phyloP scores from a whole-genome alignment of 2,113 vertebrate genomes.

The Thryonomys swinderianus region DNA sequence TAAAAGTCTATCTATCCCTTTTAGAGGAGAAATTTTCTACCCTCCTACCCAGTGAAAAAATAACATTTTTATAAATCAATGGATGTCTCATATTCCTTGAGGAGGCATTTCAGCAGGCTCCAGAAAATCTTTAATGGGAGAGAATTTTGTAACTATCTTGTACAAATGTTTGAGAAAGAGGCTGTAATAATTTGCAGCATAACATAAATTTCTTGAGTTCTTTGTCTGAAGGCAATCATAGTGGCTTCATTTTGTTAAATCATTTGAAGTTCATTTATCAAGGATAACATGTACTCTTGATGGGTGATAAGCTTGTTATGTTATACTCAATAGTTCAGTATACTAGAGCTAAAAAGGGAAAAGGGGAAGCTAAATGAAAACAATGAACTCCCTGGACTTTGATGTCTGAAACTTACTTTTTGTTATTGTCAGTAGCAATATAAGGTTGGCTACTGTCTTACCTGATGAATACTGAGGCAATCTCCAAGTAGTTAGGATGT shows the following conservation, averaged over 20 bases:
- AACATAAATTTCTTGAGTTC: slow-evolving; percentile 25
- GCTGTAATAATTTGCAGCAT: not conserved
- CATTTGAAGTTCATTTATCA: slow-evolving; percentile 45
- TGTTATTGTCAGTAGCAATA: not conserved
- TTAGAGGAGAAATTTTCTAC: not conserved
- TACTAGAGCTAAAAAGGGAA: not conserved
- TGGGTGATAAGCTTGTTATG: not conserved
- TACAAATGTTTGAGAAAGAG: not conserved
- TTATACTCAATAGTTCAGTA: not conserved
- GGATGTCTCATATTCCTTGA: not conserved
- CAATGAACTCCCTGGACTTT: not conserved
- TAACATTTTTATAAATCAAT: not conserved
- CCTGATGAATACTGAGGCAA: not conserved
- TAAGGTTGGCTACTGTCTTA: not conserved
- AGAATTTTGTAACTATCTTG: not conserved
- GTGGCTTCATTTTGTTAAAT: slow-evolving; percentile 26
- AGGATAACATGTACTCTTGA: not conserved
- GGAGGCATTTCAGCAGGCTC: not conserved
- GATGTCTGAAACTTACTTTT: not conserved
- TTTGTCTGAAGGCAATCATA: slow-evolving; percentile 5
- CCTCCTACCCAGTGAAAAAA: not conserved
- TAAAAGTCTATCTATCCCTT: not conserved
- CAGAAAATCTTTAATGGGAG: not conserved
- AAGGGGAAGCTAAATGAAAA: not conserved
- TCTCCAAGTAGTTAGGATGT: not conserved